Evolutionary conservation across 1,140 invertebrate species (phyloP).

Genomic region (Sarcophaga peregrina): DNA sequence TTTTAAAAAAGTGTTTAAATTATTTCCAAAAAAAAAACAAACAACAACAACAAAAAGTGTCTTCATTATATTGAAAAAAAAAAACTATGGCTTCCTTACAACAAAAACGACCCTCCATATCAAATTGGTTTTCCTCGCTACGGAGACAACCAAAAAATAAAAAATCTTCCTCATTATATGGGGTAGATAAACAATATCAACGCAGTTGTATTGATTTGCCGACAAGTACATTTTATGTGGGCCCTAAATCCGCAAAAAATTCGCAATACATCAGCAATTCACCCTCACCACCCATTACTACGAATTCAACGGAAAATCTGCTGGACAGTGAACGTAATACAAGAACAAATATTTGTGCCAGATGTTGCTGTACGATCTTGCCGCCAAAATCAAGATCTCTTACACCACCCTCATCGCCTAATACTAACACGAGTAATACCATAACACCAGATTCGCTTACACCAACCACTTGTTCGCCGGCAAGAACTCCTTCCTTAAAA

Average conservation of each 20-base stretch:
- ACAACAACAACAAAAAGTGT: constrained; percentile 32
- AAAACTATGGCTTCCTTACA: constrained; percentile 56
- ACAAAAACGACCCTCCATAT: constrained; percentile 72
- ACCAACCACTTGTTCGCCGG: constrained; percentile 27
- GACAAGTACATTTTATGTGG: constrained; percentile 47
- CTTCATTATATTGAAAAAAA: constrained; percentile 46
- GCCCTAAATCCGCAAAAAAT: constrained; percentile 20
- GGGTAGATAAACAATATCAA: constrained; percentile 62
- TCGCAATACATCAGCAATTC: background rate
- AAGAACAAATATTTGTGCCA: constrained; percentile 51
- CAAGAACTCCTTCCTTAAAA: constrained; percentile 38
- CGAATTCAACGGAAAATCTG: constrained; percentile 25
- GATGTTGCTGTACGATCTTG: constrained; percentile 56
- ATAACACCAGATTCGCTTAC: constrained; percentile 29
- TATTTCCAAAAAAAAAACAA: constrained; percentile 23
- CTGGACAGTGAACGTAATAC: constrained; percentile 50
- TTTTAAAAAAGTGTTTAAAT: constrained; percentile 34
- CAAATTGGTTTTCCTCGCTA: constrained; percentile 81
- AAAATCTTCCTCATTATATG: constrained; percentile 52
- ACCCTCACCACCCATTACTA: background rate
- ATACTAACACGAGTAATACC: constrained; percentile 23
- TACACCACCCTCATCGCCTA: constrained; percentile 33
- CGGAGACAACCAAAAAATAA: constrained; percentile 72
- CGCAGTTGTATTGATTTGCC: constrained; percentile 63
- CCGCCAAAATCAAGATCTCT: constrained; percentile 33